Evolutionary conservation across 2,888 invertebrate species (phyloP).

Genomic region (Leucozona laternaria): DNA sequence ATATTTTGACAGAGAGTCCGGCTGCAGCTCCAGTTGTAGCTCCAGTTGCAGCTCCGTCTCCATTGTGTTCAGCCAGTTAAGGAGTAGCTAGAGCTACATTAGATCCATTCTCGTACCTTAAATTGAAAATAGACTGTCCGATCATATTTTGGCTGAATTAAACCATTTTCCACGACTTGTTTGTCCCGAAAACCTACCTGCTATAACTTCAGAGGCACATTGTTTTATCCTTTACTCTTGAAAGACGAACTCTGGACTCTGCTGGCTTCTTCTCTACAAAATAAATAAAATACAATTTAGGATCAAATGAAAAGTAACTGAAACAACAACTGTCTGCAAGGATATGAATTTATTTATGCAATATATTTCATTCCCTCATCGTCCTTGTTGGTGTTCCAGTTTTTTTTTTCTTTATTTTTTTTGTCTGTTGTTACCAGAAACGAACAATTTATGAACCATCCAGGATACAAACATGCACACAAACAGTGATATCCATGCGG

Average conservation of each 20-base stretch:
- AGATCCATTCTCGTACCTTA: no score
- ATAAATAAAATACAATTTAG: slow-evolving; percentile 69
- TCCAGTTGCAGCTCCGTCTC: no score
- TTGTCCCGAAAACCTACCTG: no score
- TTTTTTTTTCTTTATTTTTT: slow-evolving; percentile 29
- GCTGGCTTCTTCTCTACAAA: neutral
- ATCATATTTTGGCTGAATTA: no score
- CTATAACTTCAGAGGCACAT: no score
- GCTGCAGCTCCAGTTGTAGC: no score
- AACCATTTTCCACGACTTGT: neutral
- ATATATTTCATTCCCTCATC: slow-evolving; percentile 66
- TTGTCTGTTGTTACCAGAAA: slow-evolving; percentile 30
- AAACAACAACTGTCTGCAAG: slow-evolving; percentile 74
- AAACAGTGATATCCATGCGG: slow-evolving; percentile 63
- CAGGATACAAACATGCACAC: slow-evolving; percentile 38
- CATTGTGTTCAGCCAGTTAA: no score
- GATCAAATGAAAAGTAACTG: slow-evolving; percentile 72
- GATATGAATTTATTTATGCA: slow-evolving; percentile 74
- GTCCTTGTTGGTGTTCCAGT: slow-evolving; percentile 21
- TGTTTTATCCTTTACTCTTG: slow-evolving; percentile 15
- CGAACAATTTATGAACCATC: slow-evolving; percentile 71
- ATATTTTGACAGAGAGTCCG: no score
- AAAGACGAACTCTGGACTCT: neutral
- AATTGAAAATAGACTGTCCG: no score
- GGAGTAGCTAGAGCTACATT: no score